These are phyloP conservation scores for Momotus momota DNA, from an alignment of 2,797 vertebrate genomes.

Conservation along the genomic window DNA sequence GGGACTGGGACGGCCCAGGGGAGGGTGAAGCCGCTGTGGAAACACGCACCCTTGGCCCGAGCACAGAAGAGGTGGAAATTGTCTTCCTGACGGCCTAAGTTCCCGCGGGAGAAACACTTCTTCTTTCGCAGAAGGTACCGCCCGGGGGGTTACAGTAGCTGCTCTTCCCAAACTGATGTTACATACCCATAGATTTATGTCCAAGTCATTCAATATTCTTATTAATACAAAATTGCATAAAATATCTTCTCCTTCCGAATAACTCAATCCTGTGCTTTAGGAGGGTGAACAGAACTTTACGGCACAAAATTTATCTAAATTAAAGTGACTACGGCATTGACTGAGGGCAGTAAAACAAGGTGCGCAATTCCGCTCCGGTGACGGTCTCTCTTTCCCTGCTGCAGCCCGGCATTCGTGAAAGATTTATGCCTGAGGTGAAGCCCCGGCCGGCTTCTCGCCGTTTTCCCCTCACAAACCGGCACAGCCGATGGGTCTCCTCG, in stretches of 20 bases:
- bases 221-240: constrained; percentile 28
- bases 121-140: neutral
- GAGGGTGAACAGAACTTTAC: neutral
- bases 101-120: neutral
- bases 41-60: neutral
- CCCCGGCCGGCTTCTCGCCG: neutral
- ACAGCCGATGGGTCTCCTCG: neutral
- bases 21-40: neutral
- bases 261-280: neutral
- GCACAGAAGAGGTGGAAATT: fast-evolving
- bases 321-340: neutral
- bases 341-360: constrained; percentile 22
- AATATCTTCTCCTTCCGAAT: neutral
- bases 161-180: neutral
- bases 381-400: neutral
- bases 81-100: neutral
- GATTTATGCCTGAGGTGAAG: neutral
- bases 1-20: neutral
- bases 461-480: neutral
- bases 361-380: neutral
- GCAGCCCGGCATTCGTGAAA: neutral
- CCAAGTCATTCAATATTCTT: neutral
- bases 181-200: neutral
- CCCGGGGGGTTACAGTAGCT: neutral
- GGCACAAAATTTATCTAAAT: neutral